Conservation (phyloP, 2,888 invertebrate genomes). For the Parasteatoda lunata region DNA sequence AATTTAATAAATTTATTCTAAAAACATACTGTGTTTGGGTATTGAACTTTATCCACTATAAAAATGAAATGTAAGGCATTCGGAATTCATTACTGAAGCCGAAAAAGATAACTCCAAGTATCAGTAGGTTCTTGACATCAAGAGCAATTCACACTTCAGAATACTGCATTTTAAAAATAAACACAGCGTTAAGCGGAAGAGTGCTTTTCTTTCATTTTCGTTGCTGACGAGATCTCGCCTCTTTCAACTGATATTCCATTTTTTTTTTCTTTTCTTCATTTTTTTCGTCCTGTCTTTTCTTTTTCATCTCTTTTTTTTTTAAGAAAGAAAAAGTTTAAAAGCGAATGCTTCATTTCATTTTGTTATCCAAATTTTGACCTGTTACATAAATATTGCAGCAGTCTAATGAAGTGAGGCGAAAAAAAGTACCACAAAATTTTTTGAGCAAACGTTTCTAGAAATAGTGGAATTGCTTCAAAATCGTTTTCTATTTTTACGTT, state of each 20-base stretch:
- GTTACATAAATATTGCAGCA: neutral
- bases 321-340: neutral
- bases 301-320: conserved; percentile 1
- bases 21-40: neutral
- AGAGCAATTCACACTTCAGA: conserved; percentile 53
- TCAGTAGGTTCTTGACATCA: conserved; percentile 38
- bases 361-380: neutral
- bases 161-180: conserved; percentile 57
- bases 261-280: conserved; percentile 3
- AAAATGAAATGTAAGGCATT: conserved; percentile 16
- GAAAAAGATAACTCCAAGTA: neutral
- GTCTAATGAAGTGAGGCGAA: neutral
- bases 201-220: no score
- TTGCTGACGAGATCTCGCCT: no score
- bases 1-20: neutral
- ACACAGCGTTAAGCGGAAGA: conserved; percentile 34
- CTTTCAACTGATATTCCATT: neutral
- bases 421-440: neutral
- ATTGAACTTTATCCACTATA: conserved; percentile 15
- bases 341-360: neutral
- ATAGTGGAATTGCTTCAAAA: neutral
- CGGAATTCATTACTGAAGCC: neutral
- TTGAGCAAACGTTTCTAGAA: neutral
- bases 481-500: neutral
- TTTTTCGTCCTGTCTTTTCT: neutral